These are phyloP conservation scores for Neocloeon triangulifer DNA, from an alignment of 1,140 invertebrate genomes.

Conservation along the genomic window DNA sequence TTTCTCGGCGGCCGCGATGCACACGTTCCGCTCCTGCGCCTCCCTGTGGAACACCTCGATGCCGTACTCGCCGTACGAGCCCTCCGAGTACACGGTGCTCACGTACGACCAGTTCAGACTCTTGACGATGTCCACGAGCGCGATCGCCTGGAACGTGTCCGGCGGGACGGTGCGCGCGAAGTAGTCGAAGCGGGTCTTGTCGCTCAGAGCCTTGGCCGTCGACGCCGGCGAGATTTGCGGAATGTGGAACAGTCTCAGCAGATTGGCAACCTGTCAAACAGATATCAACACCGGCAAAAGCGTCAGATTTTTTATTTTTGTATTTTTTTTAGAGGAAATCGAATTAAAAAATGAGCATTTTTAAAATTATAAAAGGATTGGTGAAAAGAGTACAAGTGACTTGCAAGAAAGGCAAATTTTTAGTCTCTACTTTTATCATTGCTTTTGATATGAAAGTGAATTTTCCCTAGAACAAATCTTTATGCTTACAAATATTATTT, in stretches of 20 bases:
- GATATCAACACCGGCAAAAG: neutral
- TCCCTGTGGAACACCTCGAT: slow-evolving; percentile 42
- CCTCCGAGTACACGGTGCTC: slow-evolving; percentile 57
- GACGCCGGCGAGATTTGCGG: slow-evolving; percentile 67
- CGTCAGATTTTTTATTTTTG: too few relatives aligned
- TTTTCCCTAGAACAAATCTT: too few relatives aligned
- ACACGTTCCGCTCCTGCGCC: slow-evolving; percentile 40
- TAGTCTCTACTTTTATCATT: too few relatives aligned
- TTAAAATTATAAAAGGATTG: too few relatives aligned
- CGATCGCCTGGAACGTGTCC: slow-evolving; percentile 57
- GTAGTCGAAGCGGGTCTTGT: slow-evolving; percentile 53
- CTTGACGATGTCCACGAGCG: slow-evolving; percentile 45
- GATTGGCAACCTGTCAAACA: slow-evolving; percentile 34
- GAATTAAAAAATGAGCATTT: too few relatives aligned
- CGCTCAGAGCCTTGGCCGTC: slow-evolving; percentile 51
- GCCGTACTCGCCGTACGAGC: slow-evolving; percentile 37
- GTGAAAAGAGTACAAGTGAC: too few relatives aligned
- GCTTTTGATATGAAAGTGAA: too few relatives aligned
- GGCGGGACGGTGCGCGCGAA: slow-evolving; percentile 64
- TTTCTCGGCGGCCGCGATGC: slow-evolving; percentile 48
- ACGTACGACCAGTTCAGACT: slow-evolving; percentile 67
- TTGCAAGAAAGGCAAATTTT: too few relatives aligned
- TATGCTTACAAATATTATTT: too few relatives aligned
- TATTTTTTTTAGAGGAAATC: too few relatives aligned
- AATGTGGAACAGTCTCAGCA: slow-evolving; percentile 56